These are phyloP conservation scores for Calliphora vomitoria DNA, from an alignment of 2,888 invertebrate genomes.

Conservation along the genomic window DNA sequence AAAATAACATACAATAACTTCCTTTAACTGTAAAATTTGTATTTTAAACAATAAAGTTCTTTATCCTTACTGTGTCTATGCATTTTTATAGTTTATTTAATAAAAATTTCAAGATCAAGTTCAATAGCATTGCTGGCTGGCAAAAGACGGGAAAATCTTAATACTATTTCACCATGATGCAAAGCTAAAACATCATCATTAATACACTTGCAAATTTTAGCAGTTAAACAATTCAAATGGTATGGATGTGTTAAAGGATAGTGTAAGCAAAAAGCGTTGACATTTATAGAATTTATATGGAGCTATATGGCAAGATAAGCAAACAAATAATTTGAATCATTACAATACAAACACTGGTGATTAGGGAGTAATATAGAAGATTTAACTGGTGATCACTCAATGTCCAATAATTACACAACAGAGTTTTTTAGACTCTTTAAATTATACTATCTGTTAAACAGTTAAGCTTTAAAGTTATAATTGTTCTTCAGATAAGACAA, in stretches of 20 bases:
- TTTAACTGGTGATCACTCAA: too few species aligned
- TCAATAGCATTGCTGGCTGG: not conserved
- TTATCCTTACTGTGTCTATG: not conserved
- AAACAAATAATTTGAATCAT: too few species aligned
- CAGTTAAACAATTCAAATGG: not conserved
- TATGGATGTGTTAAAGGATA: not conserved
- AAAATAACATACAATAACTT: not conserved
- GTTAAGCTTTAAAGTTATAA: too few species aligned
- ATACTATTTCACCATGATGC: conserved; percentile 17
- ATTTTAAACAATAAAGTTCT: not conserved
- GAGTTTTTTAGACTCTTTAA: too few species aligned
- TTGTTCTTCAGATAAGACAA: too few species aligned
- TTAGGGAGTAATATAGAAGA: too few species aligned
- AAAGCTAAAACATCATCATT: not conserved
- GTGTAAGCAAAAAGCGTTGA: not conserved
- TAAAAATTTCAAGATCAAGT: conserved; percentile 39
- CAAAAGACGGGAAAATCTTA: not conserved
- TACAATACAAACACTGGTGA: too few species aligned
- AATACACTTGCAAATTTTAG: too few species aligned
- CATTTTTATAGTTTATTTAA: not conserved
- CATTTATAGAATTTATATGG: not conserved
- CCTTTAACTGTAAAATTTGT: not conserved
- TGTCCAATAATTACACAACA: too few species aligned
- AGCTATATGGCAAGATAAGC: not conserved
- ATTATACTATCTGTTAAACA: too few species aligned